Evolutionary conservation across 2,888 invertebrate genomes (phyloP).

Genomic region (Troides helena): DNA sequence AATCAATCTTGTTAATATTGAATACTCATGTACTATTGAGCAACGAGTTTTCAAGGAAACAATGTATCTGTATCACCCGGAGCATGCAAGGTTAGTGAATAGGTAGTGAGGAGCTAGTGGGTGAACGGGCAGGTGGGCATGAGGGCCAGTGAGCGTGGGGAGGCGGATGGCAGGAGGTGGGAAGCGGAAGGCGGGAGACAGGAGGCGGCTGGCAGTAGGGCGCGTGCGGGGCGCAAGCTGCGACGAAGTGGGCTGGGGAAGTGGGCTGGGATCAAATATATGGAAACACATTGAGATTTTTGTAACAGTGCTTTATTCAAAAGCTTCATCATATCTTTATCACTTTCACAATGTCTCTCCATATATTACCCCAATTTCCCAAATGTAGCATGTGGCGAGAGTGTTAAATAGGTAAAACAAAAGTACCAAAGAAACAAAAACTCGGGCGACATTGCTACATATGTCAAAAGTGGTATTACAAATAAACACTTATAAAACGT

Average conservation of each 20-base stretch:
- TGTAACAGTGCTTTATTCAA: conserved; percentile 85
- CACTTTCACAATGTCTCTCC: conserved; percentile 85
- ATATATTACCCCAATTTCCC: conserved; percentile 84
- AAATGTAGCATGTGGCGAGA: conserved; percentile 80
- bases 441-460: conserved; percentile 80
- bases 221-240: conserved; percentile 35
- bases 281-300: conserved; percentile 85
- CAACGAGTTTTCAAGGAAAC: background rate
- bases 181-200: background rate
- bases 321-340: conserved; percentile 81
- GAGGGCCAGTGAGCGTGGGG: too few relatives aligned
- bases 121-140: too few relatives aligned
- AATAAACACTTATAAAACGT: conserved; percentile 78
- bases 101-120: too few relatives aligned
- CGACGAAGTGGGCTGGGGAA: conserved; percentile 48
- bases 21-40: background rate
- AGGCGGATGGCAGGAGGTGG: background rate
- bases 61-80: conserved; percentile 6
- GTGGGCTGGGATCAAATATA: conserved; percentile 70
- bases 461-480: conserved; percentile 82
- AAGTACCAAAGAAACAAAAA: conserved; percentile 63
- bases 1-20: background rate
- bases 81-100: conserved; percentile 30
- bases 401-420: conserved; percentile 66
- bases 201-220: conserved; percentile 5